phyloP scores from a whole-genome alignment of 1,140 invertebrate species.

The Drosophila subpulchrella region DNA sequence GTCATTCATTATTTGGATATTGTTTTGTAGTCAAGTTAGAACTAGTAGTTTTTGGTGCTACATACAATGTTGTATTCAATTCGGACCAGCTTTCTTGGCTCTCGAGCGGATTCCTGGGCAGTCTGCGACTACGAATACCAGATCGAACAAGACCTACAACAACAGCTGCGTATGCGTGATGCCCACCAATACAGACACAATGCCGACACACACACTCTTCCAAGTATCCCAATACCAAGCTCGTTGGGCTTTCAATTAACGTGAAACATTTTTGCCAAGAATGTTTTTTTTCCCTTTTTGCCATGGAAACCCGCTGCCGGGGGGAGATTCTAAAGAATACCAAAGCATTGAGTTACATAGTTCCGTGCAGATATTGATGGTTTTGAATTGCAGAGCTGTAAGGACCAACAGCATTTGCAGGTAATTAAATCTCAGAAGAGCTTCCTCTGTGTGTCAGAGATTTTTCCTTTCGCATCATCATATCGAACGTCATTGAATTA shows the following conservation, averaged over 20 bases:
- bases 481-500: constrained; percentile 67
- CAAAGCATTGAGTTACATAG: constrained; percentile 46
- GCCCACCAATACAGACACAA: constrained; percentile 4
- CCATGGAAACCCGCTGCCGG: constrained; percentile 36
- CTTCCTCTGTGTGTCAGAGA: constrained; percentile 36
- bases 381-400: constrained; percentile 12
- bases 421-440: constrained; percentile 23
- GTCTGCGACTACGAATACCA: constrained; percentile 25
- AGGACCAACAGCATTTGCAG: constrained; percentile 7
- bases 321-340: constrained; percentile 5
- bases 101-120: constrained; percentile 2
- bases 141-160: constrained; percentile 63
- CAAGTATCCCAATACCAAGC: constrained; percentile 45
- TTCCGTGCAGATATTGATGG: constrained; percentile 28
- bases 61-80: constrained; percentile 4
- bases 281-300: constrained; percentile 40
- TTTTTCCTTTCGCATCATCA: constrained; percentile 24
- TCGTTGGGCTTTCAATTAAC: constrained; percentile 72
- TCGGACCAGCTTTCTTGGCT: constrained; percentile 4
- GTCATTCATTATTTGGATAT: not conserved
- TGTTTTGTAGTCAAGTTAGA: not conserved
- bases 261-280: constrained; percentile 71
- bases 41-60: constrained; percentile 1
- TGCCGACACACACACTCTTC: constrained; percentile 14
- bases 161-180: constrained; percentile 69